A percentile compares a stretch with the other conserved stretches of the same genome.
These are phyloP conservation scores for Plodia interpunctella DNA, from an alignment of 1,140 invertebrate genomes.

Conservation along the genomic window DNA sequence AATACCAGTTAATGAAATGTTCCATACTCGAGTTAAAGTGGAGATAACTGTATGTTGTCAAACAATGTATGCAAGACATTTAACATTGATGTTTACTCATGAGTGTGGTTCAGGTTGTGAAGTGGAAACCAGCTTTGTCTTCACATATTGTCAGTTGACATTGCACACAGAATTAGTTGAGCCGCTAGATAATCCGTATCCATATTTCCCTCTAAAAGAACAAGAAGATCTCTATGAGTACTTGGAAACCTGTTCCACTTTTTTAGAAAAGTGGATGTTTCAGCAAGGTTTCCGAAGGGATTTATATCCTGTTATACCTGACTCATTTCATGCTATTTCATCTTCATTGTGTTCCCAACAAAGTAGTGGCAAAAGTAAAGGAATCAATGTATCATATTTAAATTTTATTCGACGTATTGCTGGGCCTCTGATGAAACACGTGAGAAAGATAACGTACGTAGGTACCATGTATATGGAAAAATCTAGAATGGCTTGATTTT, in stretches of 20 bases:
- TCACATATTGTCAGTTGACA: conserved; percentile 57
- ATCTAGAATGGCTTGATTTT: no score
- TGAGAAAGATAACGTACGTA: conserved; percentile 54
- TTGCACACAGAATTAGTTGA: conserved; percentile 47
- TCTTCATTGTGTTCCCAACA: conserved; percentile 37
- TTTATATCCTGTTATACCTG: conserved; percentile 60
- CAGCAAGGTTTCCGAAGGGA: conserved; percentile 68
- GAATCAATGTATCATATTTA: conserved; percentile 60
- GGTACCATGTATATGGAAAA: no score
- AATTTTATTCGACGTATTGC: conserved; percentile 61
- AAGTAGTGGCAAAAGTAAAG: conserved; percentile 47
- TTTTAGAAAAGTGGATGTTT: conserved; percentile 69
- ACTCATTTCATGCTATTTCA: conserved; percentile 61
- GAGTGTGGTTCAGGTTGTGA: conserved; percentile 48
- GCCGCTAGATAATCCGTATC: conserved; percentile 51
- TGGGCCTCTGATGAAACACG: conserved; percentile 59
- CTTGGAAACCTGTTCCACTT: conserved; percentile 44
- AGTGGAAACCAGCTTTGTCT: conserved; percentile 57
- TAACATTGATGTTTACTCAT: conserved; percentile 46
- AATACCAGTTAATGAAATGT: conserved; percentile 20
- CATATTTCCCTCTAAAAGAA: conserved; percentile 46
- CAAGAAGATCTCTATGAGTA: conserved; percentile 49
- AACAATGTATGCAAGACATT: conserved; percentile 30
- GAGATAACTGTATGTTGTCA: conserved; percentile 40
- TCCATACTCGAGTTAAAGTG: conserved; percentile 37